These are phyloP conservation scores for Eudasyphora cyanicolor DNA, from an alignment of 2,888 invertebrate genomes.

Conservation along the genomic window DNA sequence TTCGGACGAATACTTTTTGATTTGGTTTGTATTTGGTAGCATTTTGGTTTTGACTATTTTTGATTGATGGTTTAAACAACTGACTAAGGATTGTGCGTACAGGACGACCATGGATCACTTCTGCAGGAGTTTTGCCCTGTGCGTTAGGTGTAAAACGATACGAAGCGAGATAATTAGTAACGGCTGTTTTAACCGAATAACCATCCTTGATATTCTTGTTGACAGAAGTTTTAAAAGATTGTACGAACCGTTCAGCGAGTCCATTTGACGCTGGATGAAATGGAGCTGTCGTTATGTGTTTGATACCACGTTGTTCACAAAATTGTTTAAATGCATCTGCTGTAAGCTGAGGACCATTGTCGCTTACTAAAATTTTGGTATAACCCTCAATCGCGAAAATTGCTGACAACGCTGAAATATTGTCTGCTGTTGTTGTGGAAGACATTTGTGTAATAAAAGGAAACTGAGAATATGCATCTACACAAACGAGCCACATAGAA, in stretches of 20 bases:
- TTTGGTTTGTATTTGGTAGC: conserved; percentile 14
- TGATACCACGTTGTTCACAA: too few relatives aligned
- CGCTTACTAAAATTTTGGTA: conserved; percentile 66
- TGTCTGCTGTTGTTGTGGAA: conserved; percentile 19
- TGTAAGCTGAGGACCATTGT: conserved; percentile 67
- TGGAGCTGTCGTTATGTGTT: too few relatives aligned
- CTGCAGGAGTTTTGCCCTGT: conserved; percentile 16
- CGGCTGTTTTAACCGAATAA: not conserved
- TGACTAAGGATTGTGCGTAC: conserved; percentile 23
- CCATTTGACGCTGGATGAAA: too few relatives aligned
- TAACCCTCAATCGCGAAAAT: conserved; percentile 62
- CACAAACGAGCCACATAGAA: too few relatives aligned
- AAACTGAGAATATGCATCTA: too few relatives aligned
- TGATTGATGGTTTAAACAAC: not conserved
- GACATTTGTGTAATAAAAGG: conserved; percentile 27
- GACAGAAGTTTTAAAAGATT: too few relatives aligned
- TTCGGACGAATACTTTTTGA: too few relatives aligned
- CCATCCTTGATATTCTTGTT: not conserved
- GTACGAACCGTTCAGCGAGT: too few relatives aligned
- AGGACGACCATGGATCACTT: conserved; percentile 28
- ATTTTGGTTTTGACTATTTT: not conserved
- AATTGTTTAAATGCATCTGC: too few relatives aligned
- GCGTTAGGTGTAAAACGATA: conserved; percentile 18
- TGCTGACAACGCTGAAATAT: conserved; percentile 2
- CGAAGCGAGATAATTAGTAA: not conserved